Evolutionary conservation across 1,140 invertebrate genomes (phyloP).

Genomic region (Apocrypta bakeri): DNA sequence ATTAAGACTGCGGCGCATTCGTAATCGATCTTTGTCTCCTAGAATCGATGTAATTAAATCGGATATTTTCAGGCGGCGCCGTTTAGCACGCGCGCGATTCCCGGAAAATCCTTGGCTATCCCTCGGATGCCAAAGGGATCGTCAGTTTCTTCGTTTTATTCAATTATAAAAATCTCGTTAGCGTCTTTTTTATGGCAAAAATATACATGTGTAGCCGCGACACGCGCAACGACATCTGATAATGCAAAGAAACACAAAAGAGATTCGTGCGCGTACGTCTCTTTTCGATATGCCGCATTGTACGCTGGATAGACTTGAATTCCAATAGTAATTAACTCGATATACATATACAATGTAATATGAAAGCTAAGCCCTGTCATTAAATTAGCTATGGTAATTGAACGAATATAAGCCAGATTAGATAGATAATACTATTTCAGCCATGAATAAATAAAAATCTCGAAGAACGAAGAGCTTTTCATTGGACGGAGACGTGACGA

Average conservation of each 20-base stretch:
- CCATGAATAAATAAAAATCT: no score
- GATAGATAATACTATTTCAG: no score
- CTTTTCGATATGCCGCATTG: no score
- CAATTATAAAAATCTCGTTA: background rate
- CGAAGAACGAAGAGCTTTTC: background rate
- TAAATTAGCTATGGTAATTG: no score
- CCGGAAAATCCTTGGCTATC: constrained; percentile 50
- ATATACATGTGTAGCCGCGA: no score
- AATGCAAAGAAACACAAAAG: no score
- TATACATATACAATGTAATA: no score
- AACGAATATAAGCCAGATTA: no score
- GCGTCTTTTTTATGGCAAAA: background rate
- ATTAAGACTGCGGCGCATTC: constrained; percentile 63
- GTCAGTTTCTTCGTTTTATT: background rate
- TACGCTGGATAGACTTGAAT: no score
- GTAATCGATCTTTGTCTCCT: constrained; percentile 70
- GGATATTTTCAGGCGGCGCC: constrained; percentile 68
- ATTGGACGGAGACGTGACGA: background rate
- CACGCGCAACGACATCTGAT: background rate
- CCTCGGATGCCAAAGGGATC: background rate
- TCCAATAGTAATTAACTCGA: no score
- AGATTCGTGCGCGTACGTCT: no score
- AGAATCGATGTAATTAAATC: constrained; percentile 72
- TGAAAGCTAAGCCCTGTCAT: no score
- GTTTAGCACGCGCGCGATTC: constrained; percentile 63